These are phyloP conservation scores for Drosophila navojoa DNA, from an alignment of 1,140 invertebrate genomes.

Conservation along the genomic window DNA sequence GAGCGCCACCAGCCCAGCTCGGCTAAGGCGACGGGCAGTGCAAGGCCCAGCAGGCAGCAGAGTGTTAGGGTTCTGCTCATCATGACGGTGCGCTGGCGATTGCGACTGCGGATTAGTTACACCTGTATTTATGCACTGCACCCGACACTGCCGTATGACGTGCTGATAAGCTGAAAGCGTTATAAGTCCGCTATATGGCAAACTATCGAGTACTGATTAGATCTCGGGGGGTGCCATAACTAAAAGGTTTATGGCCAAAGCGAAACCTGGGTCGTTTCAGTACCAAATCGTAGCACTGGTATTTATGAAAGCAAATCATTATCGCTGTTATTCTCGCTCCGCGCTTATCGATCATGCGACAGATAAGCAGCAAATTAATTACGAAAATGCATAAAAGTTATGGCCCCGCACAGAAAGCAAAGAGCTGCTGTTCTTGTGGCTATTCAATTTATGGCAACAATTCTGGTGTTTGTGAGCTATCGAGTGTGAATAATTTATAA, in stretches of 20 bases:
- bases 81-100: constrained; percentile 25
- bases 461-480: background rate
- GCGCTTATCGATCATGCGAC: constrained; percentile 58
- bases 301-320: constrained; percentile 45
- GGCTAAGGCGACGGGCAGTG: constrained; percentile 52
- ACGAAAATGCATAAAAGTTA: constrained; percentile 42
- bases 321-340: constrained; percentile 10
- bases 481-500: background rate
- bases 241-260: constrained; percentile 26
- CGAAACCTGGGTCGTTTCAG: background rate
- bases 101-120: constrained; percentile 46
- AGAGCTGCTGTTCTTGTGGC: constrained; percentile 17
- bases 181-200: constrained; percentile 11
- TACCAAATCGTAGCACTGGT: constrained; percentile 7
- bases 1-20: constrained; percentile 88
- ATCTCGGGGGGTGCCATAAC: constrained; percentile 3
- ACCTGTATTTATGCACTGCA: constrained; percentile 57
- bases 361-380: constrained; percentile 50
- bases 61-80: constrained; percentile 54
- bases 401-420: constrained; percentile 42
- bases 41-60: constrained; percentile 57
- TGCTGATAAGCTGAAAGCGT: constrained; percentile 48
- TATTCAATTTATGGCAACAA: constrained; percentile 43
- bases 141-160: background rate
- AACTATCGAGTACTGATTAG: constrained; percentile 36